These are phyloP conservation scores for Peromyscus aztecus DNA, from an alignment of 2,797 vertebrate species.

Conservation along the genomic window DNA sequence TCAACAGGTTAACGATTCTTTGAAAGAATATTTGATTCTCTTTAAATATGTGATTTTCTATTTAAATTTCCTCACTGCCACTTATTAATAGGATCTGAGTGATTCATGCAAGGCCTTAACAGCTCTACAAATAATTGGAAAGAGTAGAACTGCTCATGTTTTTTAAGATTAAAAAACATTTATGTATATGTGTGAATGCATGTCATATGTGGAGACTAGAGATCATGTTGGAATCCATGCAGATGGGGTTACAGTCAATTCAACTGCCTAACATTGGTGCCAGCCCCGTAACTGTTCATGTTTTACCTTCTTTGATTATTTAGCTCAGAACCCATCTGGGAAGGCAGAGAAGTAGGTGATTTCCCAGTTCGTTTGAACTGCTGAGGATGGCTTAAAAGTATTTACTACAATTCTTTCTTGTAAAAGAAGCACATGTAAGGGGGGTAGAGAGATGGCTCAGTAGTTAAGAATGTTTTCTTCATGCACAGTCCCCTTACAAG, in stretches of 20 bases:
- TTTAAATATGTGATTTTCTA: conserved; percentile 56
- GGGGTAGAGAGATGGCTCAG: background rate
- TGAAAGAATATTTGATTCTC: background rate
- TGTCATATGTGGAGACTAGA: background rate
- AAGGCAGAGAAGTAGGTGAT: background rate
- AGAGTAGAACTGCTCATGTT: background rate
- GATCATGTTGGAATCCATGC: background rate
- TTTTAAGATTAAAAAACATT: background rate
- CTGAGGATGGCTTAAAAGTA: background rate
- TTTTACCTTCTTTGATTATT: conserved; percentile 31
- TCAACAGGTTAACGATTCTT: background rate
- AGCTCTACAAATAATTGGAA: background rate
- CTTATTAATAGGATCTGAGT: conserved; percentile 25
- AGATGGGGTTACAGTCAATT: background rate
- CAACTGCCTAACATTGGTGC: background rate
- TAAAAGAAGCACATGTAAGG: background rate
- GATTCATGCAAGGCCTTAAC: background rate
- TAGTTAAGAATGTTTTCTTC: background rate
- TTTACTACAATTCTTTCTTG: background rate
- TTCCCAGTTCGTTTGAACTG: background rate
- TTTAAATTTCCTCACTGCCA: conserved; percentile 15
- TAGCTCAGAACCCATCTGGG: conserved; percentile 19
- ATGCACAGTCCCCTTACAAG: background rate
- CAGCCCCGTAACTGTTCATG: background rate
- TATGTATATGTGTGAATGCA: background rate